phyloP scores from a whole-genome alignment of 1,140 invertebrate genomes.

The Brachystomella parvula region DNA sequence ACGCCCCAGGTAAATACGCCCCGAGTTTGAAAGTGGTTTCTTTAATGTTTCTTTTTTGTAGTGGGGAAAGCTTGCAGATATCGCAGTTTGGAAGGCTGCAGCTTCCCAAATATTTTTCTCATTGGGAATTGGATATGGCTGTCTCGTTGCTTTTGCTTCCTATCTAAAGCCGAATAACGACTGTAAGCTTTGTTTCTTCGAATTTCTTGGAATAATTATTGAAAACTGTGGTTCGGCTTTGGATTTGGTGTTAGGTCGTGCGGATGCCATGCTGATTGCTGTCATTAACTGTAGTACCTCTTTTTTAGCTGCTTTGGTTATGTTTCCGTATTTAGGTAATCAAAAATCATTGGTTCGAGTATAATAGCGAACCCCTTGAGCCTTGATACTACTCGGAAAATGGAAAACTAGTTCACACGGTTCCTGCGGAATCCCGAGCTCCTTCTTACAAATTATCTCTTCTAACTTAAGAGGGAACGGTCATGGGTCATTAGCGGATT shows the following conservation, averaged over 20 bases:
- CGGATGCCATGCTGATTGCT: conserved; percentile 66
- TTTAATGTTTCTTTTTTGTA: conserved; percentile 37
- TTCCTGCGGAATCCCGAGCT: no score
- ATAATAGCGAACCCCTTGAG: no score
- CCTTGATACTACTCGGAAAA: no score
- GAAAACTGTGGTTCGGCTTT: no score
- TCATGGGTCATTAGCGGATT: no score
- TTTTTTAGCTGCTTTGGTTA: conserved; percentile 94
- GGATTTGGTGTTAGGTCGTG: background rate
- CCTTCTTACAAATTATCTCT: no score
- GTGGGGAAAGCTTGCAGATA: conserved; percentile 59
- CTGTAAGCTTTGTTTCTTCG: conserved; percentile 69
- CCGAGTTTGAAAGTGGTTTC: background rate
- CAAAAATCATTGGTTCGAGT: background rate
- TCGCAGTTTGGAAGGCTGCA: conserved; percentile 82
- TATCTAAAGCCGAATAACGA: conserved; percentile 94
- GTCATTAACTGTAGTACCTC: conserved; percentile 91
- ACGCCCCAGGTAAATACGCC: conserved; percentile 61
- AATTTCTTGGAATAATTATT: background rate
- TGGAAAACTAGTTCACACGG: no score
- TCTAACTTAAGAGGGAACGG: no score
- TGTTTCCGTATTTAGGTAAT: conserved; percentile 93
- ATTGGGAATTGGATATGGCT: conserved; percentile 86
- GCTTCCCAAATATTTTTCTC: conserved; percentile 97
- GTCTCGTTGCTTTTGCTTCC: conserved; percentile 85